Conservation (phyloP, 2,113 vertebrate genomes). For the Hirundichthys speculiger region DNA sequence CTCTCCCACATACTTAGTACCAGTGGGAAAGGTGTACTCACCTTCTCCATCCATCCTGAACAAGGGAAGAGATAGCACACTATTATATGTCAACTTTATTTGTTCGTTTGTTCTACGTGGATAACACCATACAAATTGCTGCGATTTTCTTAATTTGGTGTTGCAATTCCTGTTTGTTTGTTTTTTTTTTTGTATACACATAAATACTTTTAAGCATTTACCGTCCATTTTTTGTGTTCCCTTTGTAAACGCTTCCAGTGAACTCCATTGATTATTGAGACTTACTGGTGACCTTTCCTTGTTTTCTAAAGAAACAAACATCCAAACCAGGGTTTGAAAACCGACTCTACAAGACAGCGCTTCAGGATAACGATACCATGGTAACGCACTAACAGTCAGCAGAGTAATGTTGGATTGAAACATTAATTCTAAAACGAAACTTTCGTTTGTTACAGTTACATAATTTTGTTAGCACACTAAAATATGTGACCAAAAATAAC, state of each 20-base stretch:
- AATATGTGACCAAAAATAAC: no score
- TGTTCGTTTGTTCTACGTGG: background rate
- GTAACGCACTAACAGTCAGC: conserved; percentile 30
- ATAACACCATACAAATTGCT: no score
- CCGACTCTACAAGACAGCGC: no score
- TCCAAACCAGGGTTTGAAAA: background rate
- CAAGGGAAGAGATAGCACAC: background rate
- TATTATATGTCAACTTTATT: background rate
- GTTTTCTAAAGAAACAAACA: background rate
- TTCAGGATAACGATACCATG: conserved; percentile 45
- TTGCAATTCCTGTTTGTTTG: background rate
- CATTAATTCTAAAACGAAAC: no score
- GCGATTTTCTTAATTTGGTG: background rate
- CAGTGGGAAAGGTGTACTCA: conserved; percentile 84
- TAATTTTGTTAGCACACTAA: no score
- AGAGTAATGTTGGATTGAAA: no score
- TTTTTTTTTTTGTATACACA: background rate
- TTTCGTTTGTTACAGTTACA: no score
- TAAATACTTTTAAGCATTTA: conserved; percentile 41
- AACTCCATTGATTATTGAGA: conserved; percentile 75
- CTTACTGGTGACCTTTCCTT: background rate
- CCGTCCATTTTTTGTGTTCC: conserved; percentile 81
- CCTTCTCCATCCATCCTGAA: conserved; percentile 91
- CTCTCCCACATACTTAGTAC: conserved; percentile 85
- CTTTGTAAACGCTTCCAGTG: conserved; percentile 81